Evolutionary conservation across 2,888 invertebrate genomes (phyloP), one percentile per base, ranked within the genome.

Genomic region (Ephialtes manifestator): DNA sequence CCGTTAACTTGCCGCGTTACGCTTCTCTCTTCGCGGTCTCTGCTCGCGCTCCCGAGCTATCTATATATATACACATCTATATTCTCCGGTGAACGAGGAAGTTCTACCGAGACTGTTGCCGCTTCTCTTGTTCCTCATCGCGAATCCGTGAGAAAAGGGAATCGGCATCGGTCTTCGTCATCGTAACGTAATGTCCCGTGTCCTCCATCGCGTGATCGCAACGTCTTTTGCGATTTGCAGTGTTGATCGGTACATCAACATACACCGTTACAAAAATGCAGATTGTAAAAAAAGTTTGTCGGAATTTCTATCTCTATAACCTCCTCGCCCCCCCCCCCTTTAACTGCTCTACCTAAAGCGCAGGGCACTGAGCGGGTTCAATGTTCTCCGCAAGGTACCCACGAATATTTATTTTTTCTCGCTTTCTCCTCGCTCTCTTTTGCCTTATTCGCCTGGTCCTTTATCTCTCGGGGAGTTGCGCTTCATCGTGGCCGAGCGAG

Each of bases 401-500:
- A 24, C 43, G 46, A 63, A 48, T 63, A 63, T 75, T 63, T 75
- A 48, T 48, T 18, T 63, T 63, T 58, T 74, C 67, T 77, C 31
- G 35, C 43, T 51, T 48, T 63, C 74, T 63, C 39, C 74, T 63
- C 63, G 43, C 28, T 46, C 74, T n/a, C 46, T 28, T 28, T 18
- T 31, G 18, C 48, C 46, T 28, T 39, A 13, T 48, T 48, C 58
- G 74, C 28, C 28, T 46, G 39, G 43, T 35, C 15, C 60, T 75
- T 75, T 75, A 75, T 75, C 74, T 75, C 48, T 28, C 48, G 60
- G 74, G 31, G 60, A 46, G 48, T 31, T 20, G 55, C 83, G 88
- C 86, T 76, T 85, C 65, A 79, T 79, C 84, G 84, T 86, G 83
- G 81, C 43, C 74, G 58, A 76, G 85, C 86, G 86, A 83, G 75